phyloP scores from a whole-genome alignment of 2,113 vertebrate genomes.

The Datnioides undecimradiatus region DNA sequence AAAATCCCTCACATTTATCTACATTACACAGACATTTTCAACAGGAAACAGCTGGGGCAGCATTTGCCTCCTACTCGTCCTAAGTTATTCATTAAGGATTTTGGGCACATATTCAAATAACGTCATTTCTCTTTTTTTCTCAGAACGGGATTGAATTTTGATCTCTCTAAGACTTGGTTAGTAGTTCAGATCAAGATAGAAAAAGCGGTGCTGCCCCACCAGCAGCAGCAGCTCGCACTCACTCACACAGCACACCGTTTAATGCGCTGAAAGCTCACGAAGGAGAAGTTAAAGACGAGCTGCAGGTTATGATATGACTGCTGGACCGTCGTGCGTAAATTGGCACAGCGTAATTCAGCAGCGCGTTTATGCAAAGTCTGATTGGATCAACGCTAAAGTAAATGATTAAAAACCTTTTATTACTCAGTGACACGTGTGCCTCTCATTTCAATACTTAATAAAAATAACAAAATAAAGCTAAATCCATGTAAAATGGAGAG shows the following conservation, averaged over 20 bases:
- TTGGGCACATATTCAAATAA: constrained; percentile 99
- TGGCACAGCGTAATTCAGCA: constrained; percentile 53
- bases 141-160: constrained; percentile 83
- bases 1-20: constrained; percentile 99
- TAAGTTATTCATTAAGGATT: constrained; percentile 99
- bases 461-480: constrained; percentile 15
- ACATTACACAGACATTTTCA: constrained; percentile 99
- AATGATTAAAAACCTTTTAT: constrained; percentile 44
- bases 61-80: constrained; percentile 98
- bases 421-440: constrained; percentile 29
- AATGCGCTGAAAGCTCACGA: constrained; percentile 36
- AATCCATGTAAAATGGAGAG: background rate
- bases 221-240: constrained; percentile 44
- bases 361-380: constrained; percentile 32
- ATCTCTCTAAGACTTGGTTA: constrained; percentile 80
- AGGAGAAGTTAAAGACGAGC: constrained; percentile 59
- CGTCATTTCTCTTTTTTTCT: constrained; percentile 93
- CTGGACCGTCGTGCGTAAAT: constrained; percentile 65
- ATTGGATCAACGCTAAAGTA: constrained; percentile 27
- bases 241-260: constrained; percentile 31
- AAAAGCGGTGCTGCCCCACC: constrained; percentile 42
- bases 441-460: constrained; percentile 2
- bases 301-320: constrained; percentile 33
- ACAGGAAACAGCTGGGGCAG: constrained; percentile 99
- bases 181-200: constrained; percentile 69